These are phyloP conservation scores for Mixornis gularis DNA, from an alignment of 2,113 vertebrate species.

Conservation along the genomic window DNA sequence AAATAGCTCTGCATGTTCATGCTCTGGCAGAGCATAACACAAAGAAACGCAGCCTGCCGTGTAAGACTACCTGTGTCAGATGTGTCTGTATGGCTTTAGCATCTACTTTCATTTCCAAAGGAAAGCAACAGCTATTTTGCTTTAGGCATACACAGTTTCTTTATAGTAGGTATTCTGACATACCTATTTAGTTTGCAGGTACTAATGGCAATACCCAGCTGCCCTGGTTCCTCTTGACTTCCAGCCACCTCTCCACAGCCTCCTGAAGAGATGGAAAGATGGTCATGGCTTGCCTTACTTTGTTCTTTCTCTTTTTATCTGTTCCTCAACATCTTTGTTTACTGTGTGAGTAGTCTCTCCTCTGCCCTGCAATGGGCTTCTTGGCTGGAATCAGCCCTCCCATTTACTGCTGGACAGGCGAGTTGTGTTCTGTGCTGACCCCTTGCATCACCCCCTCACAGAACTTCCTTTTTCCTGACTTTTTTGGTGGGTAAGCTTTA, in stretches of 20 bases:
- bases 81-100: background rate
- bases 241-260: background rate
- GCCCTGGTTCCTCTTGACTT: background rate
- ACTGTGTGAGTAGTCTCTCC: background rate
- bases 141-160: background rate
- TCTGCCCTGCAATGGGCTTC: background rate
- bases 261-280: background rate
- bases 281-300: background rate
- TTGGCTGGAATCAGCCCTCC: background rate
- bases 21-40: conserved; percentile 9
- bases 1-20: background rate
- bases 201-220: background rate
- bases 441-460: background rate
- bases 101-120: background rate
- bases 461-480: background rate
- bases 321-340: background rate
- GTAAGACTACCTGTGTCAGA: background rate
- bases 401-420: background rate
- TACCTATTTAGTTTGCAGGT: background rate
- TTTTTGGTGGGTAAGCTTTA: background rate
- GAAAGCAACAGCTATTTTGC: background rate
- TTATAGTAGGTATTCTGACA: background rate
- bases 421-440: background rate
- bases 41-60: background rate
- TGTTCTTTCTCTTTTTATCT: background rate